Base-by-base conservation (phyloP, 2,797 vertebrate species). In the Poecilia wingei region DNA sequence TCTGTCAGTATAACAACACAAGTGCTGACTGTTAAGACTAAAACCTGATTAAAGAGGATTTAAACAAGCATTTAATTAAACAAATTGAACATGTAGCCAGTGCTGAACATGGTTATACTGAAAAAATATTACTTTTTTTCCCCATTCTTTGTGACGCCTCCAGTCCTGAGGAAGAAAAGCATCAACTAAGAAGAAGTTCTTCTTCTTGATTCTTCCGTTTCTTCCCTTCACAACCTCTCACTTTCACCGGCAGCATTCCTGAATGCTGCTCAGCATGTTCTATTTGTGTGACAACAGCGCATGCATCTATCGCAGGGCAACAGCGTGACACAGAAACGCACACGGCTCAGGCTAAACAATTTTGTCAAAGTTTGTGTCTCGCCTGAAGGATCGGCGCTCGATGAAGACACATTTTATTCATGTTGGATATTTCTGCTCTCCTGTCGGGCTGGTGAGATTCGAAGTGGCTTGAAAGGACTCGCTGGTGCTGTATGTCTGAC, bases 281-380 rank as follows among this genome's bases (percentile, higher is more conserved):
- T 92, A 92, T 92, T 91, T 93, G 83, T 90, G 89, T 77, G 84
- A 86, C 86, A 85, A 83, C 79, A 85, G 78, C 83, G 85, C 79
- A 84, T 85, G 78, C 82, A 78, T 85, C 86, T 82, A 74, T 90
- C 86, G 83, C 81, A 47, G 71, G 2, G 57, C 87, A 6, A 91
- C 90, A 91, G 86, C 79, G 75, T 78, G 69, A 85, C 79, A 82
- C 72, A 72, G 72, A 78, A 53, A 80, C 66, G 49, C 75, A 70
- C 69, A 85, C 74, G 71, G 69, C 84, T 81, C 78, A 78, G 74
- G 82, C 91, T 91, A 89, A 84, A 91, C 1, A 25, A 80, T 80
- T 84, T 81, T 82, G 80, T 88, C 69, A 76, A 79, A 85, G 85
- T 90, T 86, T 0, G 61, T 53, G 81, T 72, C 76, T 82, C 3